Evolutionary conservation across 2,797 vertebrate species (phyloP).

Genomic region (Stomatorhinus walkeri): DNA sequence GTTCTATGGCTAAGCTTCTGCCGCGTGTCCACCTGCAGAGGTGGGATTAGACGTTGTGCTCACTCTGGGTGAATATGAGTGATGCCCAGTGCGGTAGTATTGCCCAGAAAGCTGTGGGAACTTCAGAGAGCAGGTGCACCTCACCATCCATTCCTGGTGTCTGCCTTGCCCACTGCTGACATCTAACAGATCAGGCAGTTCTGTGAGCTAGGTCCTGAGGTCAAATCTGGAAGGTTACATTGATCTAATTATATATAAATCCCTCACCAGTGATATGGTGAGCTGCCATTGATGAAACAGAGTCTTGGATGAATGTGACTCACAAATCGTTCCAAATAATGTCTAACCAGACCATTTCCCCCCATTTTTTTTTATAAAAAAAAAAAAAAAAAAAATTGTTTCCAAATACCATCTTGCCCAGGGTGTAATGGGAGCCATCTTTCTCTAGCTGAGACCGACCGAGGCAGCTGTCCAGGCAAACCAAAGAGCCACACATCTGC

Average conservation of each 20-base stretch:
- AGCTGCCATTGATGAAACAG: background rate
- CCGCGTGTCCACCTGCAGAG: background rate
- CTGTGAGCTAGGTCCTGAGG: background rate
- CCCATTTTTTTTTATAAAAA: background rate
- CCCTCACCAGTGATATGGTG: background rate
- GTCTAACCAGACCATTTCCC: background rate
- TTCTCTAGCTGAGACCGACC: background rate
- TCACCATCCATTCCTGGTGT: background rate
- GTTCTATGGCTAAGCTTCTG: background rate
- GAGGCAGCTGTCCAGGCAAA: conserved; percentile 14
- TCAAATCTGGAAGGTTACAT: background rate
- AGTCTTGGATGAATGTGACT: background rate
- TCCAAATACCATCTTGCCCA: background rate
- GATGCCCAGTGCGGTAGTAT: background rate
- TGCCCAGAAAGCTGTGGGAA: background rate
- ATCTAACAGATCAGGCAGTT: background rate
- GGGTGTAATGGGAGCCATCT: background rate
- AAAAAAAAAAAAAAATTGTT: background rate
- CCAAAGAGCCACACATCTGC: conserved; percentile 16
- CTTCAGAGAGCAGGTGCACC: background rate
- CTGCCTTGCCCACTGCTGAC: background rate
- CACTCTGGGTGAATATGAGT: background rate
- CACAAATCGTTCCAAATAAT: background rate
- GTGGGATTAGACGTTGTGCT: background rate
- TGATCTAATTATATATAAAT: background rate